A percentile compares a stretch with the other conserved stretches of the same genome.
Conservation (phyloP, 1,140 invertebrate species). For the Aricia agestis region DNA sequence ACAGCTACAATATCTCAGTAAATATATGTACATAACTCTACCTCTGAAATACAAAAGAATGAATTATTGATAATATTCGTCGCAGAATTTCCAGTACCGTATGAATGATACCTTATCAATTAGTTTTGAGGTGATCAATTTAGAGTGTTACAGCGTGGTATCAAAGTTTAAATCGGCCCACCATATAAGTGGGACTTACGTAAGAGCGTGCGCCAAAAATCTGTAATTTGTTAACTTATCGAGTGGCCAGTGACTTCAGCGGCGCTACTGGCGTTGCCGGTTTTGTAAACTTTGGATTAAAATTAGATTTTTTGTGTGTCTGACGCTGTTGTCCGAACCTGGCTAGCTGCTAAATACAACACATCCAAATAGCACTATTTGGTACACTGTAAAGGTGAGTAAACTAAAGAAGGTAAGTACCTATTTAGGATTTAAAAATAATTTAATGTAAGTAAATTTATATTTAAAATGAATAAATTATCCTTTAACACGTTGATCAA, state of each 20-base stretch:
- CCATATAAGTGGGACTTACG: background rate
- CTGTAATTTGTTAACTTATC: background rate
- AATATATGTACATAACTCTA: too few relatives aligned
- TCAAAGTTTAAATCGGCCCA: background rate
- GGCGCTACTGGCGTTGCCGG: background rate
- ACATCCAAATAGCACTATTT: background rate
- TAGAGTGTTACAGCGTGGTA: background rate
- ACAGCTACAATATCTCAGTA: too few relatives aligned
- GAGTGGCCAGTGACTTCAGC: background rate
- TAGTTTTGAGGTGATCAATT: background rate
- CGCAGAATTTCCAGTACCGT: background rate
- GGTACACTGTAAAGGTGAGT: too few relatives aligned
- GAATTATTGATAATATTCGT: conserved; percentile 11
- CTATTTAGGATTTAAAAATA: too few relatives aligned
- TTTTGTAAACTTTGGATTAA: background rate
- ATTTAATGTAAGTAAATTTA: too few relatives aligned
- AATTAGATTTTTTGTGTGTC: background rate
- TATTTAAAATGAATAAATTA: too few relatives aligned
- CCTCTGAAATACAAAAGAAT: background rate
- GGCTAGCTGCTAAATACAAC: background rate
- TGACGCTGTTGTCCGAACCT: too few relatives aligned
- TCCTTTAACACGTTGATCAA: too few relatives aligned
- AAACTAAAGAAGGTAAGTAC: too few relatives aligned
- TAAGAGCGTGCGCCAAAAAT: background rate
- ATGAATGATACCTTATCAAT: conserved; percentile 31